Percentiles rank a stretch among this genome's conserved stretches.
These are phyloP conservation scores for Eueremaeus valkanovi DNA, from an alignment of 2,888 invertebrate species.

Conservation along the genomic window DNA sequence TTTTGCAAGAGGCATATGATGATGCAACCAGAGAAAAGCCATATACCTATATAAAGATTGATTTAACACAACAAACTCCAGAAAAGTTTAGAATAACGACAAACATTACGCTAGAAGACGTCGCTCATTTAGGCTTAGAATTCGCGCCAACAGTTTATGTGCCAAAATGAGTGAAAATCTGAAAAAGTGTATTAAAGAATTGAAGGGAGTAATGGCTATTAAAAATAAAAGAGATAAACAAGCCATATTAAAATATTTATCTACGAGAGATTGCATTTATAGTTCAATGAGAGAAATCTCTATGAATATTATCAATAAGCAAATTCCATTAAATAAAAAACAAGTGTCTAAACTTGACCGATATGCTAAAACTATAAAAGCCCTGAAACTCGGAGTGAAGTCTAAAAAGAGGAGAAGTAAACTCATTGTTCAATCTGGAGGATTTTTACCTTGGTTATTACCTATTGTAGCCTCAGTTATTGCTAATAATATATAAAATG, in stretches of 20 bases:
- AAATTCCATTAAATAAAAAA: background rate
- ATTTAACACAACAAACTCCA: background rate
- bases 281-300: background rate
- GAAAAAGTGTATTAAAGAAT: background rate
- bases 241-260: background rate
- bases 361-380: background rate
- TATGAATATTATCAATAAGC: background rate
- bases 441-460: background rate
- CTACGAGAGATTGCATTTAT: background rate
- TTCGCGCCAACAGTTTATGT: background rate
- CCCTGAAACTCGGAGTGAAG: background rate
- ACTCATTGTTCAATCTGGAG: background rate
- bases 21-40: background rate
- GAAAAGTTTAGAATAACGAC: background rate
- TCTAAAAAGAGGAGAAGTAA: background rate
- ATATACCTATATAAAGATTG: background rate
- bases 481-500: background rate
- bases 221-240: background rate
- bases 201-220: background rate
- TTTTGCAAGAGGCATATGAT: background rate
- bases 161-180: background rate
- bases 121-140: background rate
- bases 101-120: background rate
- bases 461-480: too few species aligned
- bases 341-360: background rate